Evolutionary conservation across 2,888 invertebrate species (phyloP).

Genomic region (Galerucella pusilla): DNA sequence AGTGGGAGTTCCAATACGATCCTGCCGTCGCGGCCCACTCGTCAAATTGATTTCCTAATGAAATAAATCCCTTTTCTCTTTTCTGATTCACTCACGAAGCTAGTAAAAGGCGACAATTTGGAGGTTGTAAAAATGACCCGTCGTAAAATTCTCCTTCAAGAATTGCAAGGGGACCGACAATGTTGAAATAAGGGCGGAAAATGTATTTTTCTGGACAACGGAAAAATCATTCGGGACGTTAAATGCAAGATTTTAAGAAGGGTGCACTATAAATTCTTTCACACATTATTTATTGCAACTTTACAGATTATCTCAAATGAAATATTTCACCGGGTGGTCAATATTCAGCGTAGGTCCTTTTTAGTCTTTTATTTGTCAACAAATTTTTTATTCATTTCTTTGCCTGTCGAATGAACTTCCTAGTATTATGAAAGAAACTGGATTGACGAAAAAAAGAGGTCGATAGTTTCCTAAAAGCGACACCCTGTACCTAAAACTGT

Average conservation of each 20-base stretch:
- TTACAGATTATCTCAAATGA: no score
- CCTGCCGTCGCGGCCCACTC: constrained; percentile 13
- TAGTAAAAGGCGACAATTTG: constrained; percentile 39
- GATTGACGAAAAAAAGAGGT: no score
- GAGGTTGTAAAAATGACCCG: constrained; percentile 32
- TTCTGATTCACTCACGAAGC: constrained; percentile 32
- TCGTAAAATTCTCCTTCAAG: constrained; percentile 31
- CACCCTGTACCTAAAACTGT: no score
- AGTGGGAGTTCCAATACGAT: constrained; percentile 23
- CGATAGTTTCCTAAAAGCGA: no score
- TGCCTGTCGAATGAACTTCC: no score
- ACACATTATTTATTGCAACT: no score
- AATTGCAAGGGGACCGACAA: constrained; percentile 5
- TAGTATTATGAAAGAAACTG: no score
- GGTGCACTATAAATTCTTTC: no score
- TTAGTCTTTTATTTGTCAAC: no score
- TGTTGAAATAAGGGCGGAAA: background rate
- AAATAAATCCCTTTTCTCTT: constrained; percentile 36
- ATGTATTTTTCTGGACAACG: constrained; percentile 1
- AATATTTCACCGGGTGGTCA: no score
- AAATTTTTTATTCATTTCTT: no score
- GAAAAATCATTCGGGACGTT: background rate
- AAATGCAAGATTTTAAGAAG: background rate
- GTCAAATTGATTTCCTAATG: constrained; percentile 34
- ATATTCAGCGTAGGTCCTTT: no score